Base-by-base conservation (phyloP, 2,113 vertebrate species). In the Eira barbara region DNA sequence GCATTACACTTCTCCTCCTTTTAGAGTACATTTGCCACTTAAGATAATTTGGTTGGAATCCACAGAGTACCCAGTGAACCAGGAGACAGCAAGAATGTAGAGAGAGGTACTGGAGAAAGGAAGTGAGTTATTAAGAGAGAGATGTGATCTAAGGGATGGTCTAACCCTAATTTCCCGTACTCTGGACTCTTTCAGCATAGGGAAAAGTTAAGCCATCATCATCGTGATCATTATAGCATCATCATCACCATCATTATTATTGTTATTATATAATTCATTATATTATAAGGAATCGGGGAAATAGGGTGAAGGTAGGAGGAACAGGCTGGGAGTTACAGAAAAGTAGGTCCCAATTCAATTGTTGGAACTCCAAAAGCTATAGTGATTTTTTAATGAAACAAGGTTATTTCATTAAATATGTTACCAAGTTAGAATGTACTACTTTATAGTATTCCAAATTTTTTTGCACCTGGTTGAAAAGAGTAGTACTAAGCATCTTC, bases 11-110 rank as follows among this genome's bases (percentile, higher is more conserved):
- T 92, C 57, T 86, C 78, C 69, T 90, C 25, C 65, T 96, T 89
- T 96, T 80, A 87, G 79, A 85, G 71, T 92, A 8, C 95, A 85
- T 96, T 96, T 98, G 76, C 83, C 93, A 79, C 59, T 92, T 83
- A 42, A 97, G 57, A 73, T 76, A 61, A 97, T 95, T 79, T 0
- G 0, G 29, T 78, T 82, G 15, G 79, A 80, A 55, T 94, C 39
- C 52, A 63, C 61, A 49, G 49, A 92, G 36, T 18, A 21, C 11
- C 73, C 25, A 57, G 69, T 45, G 31, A 92, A 23, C 74, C 45
- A 12, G 34, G 31, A 91, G 47, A 63, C 15, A 76, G 20, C 5
- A 18, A 36, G n/a, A 45, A 6, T 5, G 7, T 39, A 76, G n/a
- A 91, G 45, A 76, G n/a, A 91, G 45, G 57, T 10, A 36, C 25